Conservation (phyloP, 2,797 vertebrate species). For the Macroramphosus scolopax region DNA sequence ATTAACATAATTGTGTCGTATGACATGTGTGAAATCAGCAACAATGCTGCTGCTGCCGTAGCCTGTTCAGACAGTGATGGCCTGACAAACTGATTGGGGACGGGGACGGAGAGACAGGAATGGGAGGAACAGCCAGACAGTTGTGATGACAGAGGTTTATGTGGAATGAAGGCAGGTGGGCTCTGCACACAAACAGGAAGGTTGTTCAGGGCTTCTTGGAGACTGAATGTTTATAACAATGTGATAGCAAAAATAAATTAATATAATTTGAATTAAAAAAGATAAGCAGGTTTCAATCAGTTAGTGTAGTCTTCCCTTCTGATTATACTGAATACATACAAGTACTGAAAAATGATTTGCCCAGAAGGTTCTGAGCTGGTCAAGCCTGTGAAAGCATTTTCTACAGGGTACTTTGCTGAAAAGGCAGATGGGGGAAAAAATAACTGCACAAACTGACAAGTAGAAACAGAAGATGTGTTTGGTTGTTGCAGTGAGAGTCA, state of each 20-base stretch:
- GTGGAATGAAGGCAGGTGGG: conserved; percentile 51
- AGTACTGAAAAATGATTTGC: not conserved
- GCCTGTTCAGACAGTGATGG: conserved; percentile 53
- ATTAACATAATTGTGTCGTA: conserved; percentile 69
- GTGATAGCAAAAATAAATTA: conserved; percentile 1
- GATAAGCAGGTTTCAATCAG: too few relatives aligned
- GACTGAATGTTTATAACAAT: conserved; percentile 16
- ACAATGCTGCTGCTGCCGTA: conserved; percentile 57
- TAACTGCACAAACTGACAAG: conserved; percentile 9
- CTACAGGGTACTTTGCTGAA: conserved; percentile 11
- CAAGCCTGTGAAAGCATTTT: not conserved
- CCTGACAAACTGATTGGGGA: conserved; percentile 44
- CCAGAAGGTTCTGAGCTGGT: not conserved
- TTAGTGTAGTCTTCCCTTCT: not conserved
- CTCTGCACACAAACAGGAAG: too few relatives aligned
- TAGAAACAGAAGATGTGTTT: conserved; percentile 14
- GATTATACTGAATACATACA: not conserved
- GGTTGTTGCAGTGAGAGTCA: conserved; percentile 32
- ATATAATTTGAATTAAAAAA: conserved; percentile 9
- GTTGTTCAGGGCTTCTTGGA: too few relatives aligned
- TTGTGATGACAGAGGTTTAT: conserved; percentile 40
- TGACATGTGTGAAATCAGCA: conserved; percentile 73
- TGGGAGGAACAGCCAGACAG: conserved; percentile 25
- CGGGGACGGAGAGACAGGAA: conserved; percentile 22
- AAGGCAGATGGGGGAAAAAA: conserved; percentile 1